A percentile compares a stretch with the other conserved stretches of the same genome.
These are phyloP conservation scores for Helicoverpa assulta DNA, from an alignment of 2,888 invertebrate species.

Conservation along the genomic window DNA sequence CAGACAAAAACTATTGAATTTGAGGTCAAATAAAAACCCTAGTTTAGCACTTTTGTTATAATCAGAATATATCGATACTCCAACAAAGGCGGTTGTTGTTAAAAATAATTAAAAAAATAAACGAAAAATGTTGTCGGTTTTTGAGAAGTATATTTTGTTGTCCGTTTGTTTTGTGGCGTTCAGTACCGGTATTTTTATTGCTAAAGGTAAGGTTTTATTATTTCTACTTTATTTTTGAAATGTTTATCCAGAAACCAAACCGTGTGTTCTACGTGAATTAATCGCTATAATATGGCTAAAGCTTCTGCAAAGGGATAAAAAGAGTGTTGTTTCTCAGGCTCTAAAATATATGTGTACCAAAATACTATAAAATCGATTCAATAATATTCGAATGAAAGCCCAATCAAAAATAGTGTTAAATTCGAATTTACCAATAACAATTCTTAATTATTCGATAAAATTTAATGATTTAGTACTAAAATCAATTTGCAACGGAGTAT, in stretches of 20 bases:
- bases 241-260: not conserved
- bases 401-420: no score
- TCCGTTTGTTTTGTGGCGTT: conserved; percentile 67
- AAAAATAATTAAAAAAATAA: conserved; percentile 19
- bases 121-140: conserved; percentile 53
- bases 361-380: no score
- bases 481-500: not conserved
- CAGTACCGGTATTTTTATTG: conserved; percentile 72
- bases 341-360: no score
- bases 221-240: not conserved
- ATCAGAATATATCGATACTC: conserved; percentile 60
- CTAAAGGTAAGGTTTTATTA: conserved; percentile 74
- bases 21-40: conserved; percentile 75
- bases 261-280: no score
- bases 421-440: no score
- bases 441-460: no score
- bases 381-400: no score
- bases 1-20: conserved; percentile 66
- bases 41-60: conserved; percentile 46
- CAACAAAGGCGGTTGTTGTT: conserved; percentile 58
- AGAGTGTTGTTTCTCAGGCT: no score
- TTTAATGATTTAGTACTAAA: no score
- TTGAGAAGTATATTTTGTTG: conserved; percentile 61
- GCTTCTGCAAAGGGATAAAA: no score
- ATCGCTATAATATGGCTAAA: no score